Evolutionary conservation across 1,140 invertebrate genomes (phyloP), one percentile per base, ranked within the genome.

Genomic region (Brachionus asplanchnoidis): DNA sequence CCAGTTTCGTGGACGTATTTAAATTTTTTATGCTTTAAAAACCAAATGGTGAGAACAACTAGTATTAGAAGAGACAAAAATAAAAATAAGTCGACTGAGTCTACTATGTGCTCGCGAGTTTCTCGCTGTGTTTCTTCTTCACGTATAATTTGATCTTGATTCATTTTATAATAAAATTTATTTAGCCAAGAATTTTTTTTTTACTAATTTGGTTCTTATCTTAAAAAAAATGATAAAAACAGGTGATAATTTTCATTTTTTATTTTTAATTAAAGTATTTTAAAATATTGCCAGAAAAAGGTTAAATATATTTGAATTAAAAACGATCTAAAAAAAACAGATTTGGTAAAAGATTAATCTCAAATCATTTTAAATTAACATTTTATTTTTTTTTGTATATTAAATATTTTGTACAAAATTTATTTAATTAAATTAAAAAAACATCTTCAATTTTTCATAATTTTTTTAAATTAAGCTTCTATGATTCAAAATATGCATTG

Each of bases 1-100:
- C 97, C 97, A 86, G 97, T 98, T 92, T 99, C 97, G 90, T 99
- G 96, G 42, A 99, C 92, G 92, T 96, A 99, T 88, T 95, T 93
- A 84, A 97, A 93, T 87, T 97, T 92, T 87, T 95, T 92, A 90
- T 97, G 95, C 90, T 99, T 99, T 90, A 99, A 99, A 85, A 97
- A 92, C 97, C 97, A 99, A 89, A 98, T 97, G 80, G 97, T 98
- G 17, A 98, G 91, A 84, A 99, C 95, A 42, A 95, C 97, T 73
- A 97, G 90, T 84, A 95, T 95, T 65, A 98, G 90, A 85, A 98
- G 91, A 88, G 95, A 94, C 12, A 95, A 94, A 87, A 97, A 97
- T 66, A 97, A 93, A 44, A 98, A 89, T 85, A 98, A 92, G 91
- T 97, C 97, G 42, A 97, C 92, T 89, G 95, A 96, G 90, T 98